Conservation (phyloP, 1,140 invertebrate species). For the Ooceraea biroi region DNA sequence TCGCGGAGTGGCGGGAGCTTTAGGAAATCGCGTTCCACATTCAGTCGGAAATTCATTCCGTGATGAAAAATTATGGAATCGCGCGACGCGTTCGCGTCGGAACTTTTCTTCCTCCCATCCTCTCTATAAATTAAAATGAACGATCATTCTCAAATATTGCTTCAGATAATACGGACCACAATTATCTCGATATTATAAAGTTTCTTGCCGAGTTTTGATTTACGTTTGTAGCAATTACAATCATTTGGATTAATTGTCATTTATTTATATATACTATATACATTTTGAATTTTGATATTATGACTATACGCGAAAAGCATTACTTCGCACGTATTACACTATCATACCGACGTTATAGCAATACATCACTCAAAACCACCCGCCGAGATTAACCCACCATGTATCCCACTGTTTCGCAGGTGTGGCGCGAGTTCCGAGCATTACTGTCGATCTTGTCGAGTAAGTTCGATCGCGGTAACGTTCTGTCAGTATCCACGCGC, state of each 20-base stretch:
- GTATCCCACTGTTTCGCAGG: constrained; percentile 33
- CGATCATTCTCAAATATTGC: constrained; percentile 5
- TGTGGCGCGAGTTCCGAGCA: constrained; percentile 30
- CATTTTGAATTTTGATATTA: not conserved
- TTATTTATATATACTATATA: not conserved
- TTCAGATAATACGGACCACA: not conserved
- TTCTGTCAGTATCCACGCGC: not conserved
- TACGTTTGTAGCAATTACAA: not conserved
- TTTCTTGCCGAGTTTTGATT: not conserved
- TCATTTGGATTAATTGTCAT: not conserved
- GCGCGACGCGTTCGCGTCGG: not conserved
- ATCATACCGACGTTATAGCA: not conserved
- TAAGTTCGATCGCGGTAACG: constrained; percentile 52
- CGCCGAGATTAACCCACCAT: constrained; percentile 26
- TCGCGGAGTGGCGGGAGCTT: constrained; percentile 20
- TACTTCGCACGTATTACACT: not conserved
- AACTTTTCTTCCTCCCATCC: not conserved
- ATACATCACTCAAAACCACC: constrained; percentile 6
- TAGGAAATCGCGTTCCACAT: constrained; percentile 48
- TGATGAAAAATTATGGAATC: constrained; percentile 46
- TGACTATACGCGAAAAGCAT: not conserved
- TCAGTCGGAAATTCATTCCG: constrained; percentile 43
- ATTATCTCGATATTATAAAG: not conserved
- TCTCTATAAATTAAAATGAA: constrained; percentile 37
- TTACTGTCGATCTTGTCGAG: constrained; percentile 55